phyloP scores from a whole-genome alignment of 2,888 invertebrate genomes.

The Linnaemya vulpina region DNA sequence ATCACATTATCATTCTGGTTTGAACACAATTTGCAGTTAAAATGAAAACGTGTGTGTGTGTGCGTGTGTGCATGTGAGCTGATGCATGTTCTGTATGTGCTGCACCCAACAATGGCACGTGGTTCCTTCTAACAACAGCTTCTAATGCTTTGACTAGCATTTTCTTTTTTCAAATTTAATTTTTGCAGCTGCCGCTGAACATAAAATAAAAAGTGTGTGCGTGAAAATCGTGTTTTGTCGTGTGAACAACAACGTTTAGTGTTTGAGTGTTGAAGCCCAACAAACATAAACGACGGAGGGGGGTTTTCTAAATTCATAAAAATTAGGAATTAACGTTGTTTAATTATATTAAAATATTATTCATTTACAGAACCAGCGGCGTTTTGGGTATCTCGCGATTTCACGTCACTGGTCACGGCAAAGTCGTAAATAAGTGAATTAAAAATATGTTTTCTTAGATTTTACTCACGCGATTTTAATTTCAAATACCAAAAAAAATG shows the following conservation, averaged over 20 bases:
- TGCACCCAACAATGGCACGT: conserved; percentile 55
- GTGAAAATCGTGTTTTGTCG: conserved; percentile 12
- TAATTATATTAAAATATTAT: no score
- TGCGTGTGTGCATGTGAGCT: neutral
- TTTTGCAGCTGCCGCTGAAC: conserved; percentile 44
- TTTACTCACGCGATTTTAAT: no score
- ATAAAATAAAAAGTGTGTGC: conserved; percentile 4
- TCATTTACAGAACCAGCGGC: no score
- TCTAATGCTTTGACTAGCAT: conserved; percentile 45
- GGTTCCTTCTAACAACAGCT: conserved; percentile 43
- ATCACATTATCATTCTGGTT: neutral
- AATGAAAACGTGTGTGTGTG: neutral
- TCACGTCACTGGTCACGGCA: no score
- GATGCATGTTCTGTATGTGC: conserved; percentile 20
- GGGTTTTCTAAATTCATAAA: no score
- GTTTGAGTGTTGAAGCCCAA: neutral
- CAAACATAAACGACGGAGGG: neutral
- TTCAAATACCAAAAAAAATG: no score
- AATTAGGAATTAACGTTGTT: no score
- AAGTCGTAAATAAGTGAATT: no score
- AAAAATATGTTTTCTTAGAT: no score
- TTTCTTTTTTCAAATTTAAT: neutral
- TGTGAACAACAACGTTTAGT: conserved; percentile 34
- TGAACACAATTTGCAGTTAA: neutral
- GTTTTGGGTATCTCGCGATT: no score